Evolutionary conservation across 2,113 vertebrate genomes (phyloP).

Genomic region (Prinia subflava): DNA sequence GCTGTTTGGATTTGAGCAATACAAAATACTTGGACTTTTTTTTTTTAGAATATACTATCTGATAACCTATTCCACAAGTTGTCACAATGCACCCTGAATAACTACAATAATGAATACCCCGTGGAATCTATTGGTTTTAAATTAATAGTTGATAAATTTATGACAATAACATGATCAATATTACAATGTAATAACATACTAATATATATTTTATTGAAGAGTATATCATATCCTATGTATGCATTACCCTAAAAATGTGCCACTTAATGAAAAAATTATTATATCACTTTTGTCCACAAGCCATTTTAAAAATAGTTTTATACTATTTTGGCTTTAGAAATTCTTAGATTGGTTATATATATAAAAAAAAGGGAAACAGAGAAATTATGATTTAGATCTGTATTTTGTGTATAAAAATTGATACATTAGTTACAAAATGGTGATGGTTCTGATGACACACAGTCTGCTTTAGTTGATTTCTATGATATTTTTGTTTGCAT

Average conservation of each 20-base stretch:
- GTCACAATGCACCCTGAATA: not conserved
- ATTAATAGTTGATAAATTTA: not conserved
- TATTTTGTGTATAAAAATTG: not conserved
- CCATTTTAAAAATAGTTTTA: not conserved
- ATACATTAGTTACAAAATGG: not conserved
- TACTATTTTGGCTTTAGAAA: not conserved
- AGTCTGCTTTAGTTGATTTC: not conserved
- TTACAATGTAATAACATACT: not conserved
- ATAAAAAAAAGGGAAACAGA: not conserved
- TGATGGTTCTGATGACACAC: not conserved
- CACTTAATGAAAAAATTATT: too few species aligned
- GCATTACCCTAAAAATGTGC: not conserved
- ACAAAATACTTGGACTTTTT: not conserved
- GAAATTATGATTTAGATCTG: not conserved
- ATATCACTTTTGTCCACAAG: not conserved
- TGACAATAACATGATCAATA: not conserved
- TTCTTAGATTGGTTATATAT: not conserved
- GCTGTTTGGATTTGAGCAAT: not conserved
- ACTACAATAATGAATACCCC: not conserved
- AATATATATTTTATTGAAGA: not conserved
- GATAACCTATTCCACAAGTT: not conserved
- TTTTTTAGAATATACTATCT: not conserved
- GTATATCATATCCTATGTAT: not conserved
- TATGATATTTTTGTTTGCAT: slow-evolving; percentile 10
- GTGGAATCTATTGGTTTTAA: not conserved